Base-by-base conservation (phyloP, 2,113 vertebrate genomes). In the Onychostoma macrolepis region DNA sequence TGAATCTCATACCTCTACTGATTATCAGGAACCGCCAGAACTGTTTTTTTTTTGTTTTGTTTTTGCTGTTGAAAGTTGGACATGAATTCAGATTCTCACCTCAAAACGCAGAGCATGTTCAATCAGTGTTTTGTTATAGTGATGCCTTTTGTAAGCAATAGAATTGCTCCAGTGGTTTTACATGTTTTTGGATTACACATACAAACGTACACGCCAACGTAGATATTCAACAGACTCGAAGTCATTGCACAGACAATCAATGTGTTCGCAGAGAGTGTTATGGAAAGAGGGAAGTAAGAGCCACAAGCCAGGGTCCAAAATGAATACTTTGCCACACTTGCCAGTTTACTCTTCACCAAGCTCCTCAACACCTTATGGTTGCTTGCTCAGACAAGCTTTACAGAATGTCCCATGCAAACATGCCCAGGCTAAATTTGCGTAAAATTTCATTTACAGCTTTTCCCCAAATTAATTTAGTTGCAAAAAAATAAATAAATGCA, bases 191-290 rank as follows among this genome's bases (percentile, higher is more conserved):
- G 92, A 94, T 90, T 93, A 93, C 93, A 92, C 93, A 92, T 89
- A 90, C 90, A 91, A 21, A 85, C 28, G 50, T 90, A 92, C 91
- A 85, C 8, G 38, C 91, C 90, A 87, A 91, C 90, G 86, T 87
- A 91, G 24, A 85, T 77, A 76, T 89, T 91, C 89, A 41, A 93
- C 91, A 91, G 89, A 91, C 90, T 94, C 84, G 91, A 90, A 85
- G 81, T 84, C 89, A 93, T 94, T 95, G 95, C 95, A 95, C 92
- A 95, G 94, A 95, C 95, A 96, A 96, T 96, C 95, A 96, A 92
- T 89, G 88, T 88, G 90, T 88, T 81, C 85, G 36, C 85, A 80
- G 85, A 80, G 69, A 21, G 67, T 75, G 76, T 78, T 56, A 58
- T 80, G 79, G 41, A 79, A 71, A 76, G 80, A 85, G 26, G 79